Base-by-base conservation (phyloP, 2,113 vertebrate genomes). In the Plecturocebus donacophilus region DNA sequence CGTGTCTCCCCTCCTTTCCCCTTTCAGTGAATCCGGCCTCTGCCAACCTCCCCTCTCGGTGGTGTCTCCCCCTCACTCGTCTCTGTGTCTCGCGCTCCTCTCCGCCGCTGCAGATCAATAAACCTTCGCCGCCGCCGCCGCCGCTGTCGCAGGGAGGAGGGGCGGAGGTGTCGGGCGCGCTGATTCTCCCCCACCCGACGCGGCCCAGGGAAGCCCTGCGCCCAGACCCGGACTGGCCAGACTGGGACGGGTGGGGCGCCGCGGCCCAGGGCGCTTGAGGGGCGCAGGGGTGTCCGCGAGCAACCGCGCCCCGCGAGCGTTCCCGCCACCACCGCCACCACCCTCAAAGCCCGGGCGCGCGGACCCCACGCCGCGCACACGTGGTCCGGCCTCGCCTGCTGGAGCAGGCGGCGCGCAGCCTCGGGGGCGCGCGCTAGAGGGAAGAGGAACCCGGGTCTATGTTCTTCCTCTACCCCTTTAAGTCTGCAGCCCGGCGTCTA, bases 21-120 rank as follows among this genome's bases (percentile, higher is more conserved):
- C 30, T 47, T 45, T 45, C 77, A 0, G 89, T 30, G 71, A 87
- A 52, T 71, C 88, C 32, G n/a, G 35, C 3, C 79, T 75, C 89
- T 64, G 61, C 45, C n/a, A 19, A 7, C 42, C 75, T 76, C 80
- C n/a, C 14, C n/a, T 52, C n/a, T n/a, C 23, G 8, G 61, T 14
- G 47, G 47, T 32, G 58, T 68, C 23, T 92, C 16, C 61, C 49
- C 92, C 83, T 54, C 84, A 35, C 76, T 92, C 64, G 80, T 89
- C 90, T 91, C 87, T 76, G 85, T 58, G 95, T 87, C 96, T 54
- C 95, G 97, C 97, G 97, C 96, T 96, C 90, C 61, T 96, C 97
- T 82, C 95, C 97, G 97, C 96, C 96, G 97, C 98, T 98, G 98
- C 98, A 97, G 98, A 98, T 98, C 98, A 97, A 98, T 98, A 98